Evolutionary conservation across 2,888 invertebrate species (phyloP).

Genomic region (Rhimphoctona megacephalus): DNA sequence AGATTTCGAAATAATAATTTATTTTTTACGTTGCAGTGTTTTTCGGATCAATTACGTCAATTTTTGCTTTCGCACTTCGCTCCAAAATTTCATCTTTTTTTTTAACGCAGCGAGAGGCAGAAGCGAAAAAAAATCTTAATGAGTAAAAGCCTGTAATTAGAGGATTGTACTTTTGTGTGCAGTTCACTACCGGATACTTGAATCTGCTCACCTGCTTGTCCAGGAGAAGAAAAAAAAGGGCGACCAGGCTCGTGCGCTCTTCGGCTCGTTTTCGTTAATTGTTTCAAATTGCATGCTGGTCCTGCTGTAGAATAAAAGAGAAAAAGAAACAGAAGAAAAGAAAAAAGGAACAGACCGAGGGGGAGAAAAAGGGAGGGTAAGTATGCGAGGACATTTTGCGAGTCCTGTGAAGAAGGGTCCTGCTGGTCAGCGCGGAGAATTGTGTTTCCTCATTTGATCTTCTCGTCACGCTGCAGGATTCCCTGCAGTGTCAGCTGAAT

Average conservation of each 20-base stretch:
- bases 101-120: not conserved
- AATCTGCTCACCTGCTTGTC: conserved; percentile 59
- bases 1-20: not conserved
- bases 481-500: conserved; percentile 61
- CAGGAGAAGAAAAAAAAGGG: conserved; percentile 11
- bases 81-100: not conserved
- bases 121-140: conserved; percentile 14
- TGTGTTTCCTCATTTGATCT: conserved; percentile 64
- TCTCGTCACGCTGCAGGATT: conserved; percentile 54
- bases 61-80: not conserved
- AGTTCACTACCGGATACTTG: conserved; percentile 41
- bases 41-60: not conserved
- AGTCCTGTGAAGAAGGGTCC: conserved; percentile 40
- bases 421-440: conserved; percentile 56
- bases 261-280: conserved; percentile 63
- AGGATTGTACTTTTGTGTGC: conserved; percentile 26
- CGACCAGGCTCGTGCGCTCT: conserved; percentile 35
- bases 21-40: not conserved
- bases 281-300: conserved; percentile 57
- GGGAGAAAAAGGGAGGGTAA: not conserved
- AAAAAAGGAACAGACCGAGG: not conserved
- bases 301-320: conserved; percentile 28
- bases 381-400: not conserved
- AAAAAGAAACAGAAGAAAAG: not conserved
- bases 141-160: conserved; percentile 22